Evolutionary conservation across 1,140 invertebrate species (phyloP), one percentile per base, ranked within the genome.

Genomic region (Mactra quadrangularis): DNA sequence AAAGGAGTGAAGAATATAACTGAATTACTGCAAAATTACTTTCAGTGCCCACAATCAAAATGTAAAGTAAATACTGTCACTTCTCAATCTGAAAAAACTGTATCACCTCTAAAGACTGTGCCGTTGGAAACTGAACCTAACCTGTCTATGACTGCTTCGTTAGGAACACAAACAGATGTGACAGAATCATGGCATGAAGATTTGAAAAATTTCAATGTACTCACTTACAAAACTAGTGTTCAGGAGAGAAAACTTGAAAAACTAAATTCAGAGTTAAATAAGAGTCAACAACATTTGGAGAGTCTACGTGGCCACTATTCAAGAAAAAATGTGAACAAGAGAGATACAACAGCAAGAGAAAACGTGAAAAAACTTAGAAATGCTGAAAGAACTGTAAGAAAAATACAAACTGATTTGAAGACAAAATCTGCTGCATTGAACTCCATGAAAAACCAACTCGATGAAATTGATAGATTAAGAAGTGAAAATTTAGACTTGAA

Each of bases 281-380:
- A 45, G 11, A 11, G 35, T n/a, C 55, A 35, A 17, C 25, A 62
- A 50, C 11, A 62, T 7, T 31, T 62, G 9, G 13, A 76, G n/a
- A 76, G 22, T 29, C 4, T 17, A 6, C n/a, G 4, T 11, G 74
- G 74, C 15, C 55, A 62, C 29, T 62, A 76, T 45, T 76, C 74
- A 11, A 41, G 60, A 11, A 60, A 41, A 29, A 76, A 76, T 62
- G 53, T 76, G 3, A 60, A 29, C 25, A 62, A 59, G 35, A 38
- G 35, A 29, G 53, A 45, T 27, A 35, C 60, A 75, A 75, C 33
- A 9, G 55, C 33, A 7, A 76, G 59, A 76, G 38, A 47, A 22
- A 60, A 45, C 25, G n/a, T 60, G 27, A 19, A 45, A 41, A 47
- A 15, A 45, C 55, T 60, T 27, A 29, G 72, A 60, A 25, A 75